Evolutionary conservation across 2,113 vertebrate species (phyloP).

Genomic region (Vulpes lagopus): DNA sequence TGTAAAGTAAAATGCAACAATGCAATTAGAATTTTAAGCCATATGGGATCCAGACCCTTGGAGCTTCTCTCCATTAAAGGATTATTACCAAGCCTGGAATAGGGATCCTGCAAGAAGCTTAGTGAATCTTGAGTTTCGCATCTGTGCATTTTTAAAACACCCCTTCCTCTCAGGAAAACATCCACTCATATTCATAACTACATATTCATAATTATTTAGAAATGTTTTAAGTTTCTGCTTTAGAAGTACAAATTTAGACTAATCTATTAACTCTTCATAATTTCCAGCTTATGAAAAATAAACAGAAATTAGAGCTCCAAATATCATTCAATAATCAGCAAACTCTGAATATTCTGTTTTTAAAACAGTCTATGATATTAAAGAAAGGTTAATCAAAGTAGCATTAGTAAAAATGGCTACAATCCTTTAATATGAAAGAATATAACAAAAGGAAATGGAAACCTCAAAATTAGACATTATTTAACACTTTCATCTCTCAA

Average conservation of each 20-base stretch:
- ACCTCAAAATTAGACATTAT: conserved; percentile 35
- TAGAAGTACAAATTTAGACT: conserved; percentile 20
- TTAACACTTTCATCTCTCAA: conserved; percentile 11
- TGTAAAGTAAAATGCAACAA: not conserved
- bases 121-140: not conserved
- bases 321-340: conserved; percentile 46
- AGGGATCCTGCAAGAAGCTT: not conserved
- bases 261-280: conserved; percentile 8
- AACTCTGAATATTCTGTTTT: not conserved
- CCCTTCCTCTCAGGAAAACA: not conserved
- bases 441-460: conserved; percentile 36
- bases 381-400: conserved; percentile 50
- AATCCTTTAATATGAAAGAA: conserved; percentile 37
- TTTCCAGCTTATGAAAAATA: conserved; percentile 43
- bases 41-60: not conserved
- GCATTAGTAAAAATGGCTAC: not conserved
- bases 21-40: not conserved
- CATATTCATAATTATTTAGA: conserved; percentile 34
- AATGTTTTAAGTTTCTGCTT: conserved; percentile 38
- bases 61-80: not conserved
- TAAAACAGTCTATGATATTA: not conserved
- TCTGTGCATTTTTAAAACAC: not conserved
- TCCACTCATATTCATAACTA: not conserved
- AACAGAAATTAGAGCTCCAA: conserved; percentile 36
- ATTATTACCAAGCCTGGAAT: not conserved